Evolutionary conservation across 2,113 vertebrate genomes (phyloP).

Genomic region (Dipodomys spectabilis): DNA sequence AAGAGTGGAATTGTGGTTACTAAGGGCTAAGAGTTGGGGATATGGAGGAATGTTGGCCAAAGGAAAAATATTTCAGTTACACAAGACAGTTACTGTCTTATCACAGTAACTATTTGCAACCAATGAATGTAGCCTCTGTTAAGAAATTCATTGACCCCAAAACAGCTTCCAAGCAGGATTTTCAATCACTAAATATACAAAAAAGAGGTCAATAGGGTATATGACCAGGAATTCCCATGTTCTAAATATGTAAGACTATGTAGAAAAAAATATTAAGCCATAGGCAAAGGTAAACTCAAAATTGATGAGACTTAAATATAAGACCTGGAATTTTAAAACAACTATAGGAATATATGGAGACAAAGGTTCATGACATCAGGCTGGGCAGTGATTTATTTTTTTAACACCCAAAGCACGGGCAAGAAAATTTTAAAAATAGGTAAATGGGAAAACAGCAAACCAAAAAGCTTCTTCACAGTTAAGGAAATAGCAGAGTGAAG

Average conservation of each 20-base stretch:
- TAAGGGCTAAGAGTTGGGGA: background rate
- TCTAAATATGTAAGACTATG: background rate
- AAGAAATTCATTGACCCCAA: background rate
- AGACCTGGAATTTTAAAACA: background rate
- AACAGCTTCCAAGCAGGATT: background rate
- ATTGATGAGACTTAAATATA: background rate
- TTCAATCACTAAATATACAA: background rate
- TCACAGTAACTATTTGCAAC: too few species aligned
- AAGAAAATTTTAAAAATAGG: background rate
- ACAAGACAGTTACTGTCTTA: too few species aligned
- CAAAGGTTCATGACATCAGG: background rate
- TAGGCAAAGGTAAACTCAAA: background rate
- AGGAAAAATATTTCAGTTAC: background rate
- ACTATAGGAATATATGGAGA: background rate
- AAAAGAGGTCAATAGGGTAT: background rate
- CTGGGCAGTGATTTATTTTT: background rate
- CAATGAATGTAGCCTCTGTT: background rate
- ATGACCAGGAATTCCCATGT: background rate
- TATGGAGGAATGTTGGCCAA: background rate
- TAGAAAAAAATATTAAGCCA: background rate
- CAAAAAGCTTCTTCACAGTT: background rate
- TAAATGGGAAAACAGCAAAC: background rate
- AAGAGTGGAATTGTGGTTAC: background rate
- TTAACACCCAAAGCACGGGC: background rate
- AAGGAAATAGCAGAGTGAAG: background rate